Percentiles rank a stretch among this genome's conserved stretches.
phyloP scores from a whole-genome alignment of 2,113 vertebrate genomes.

The Vimba vimba region DNA sequence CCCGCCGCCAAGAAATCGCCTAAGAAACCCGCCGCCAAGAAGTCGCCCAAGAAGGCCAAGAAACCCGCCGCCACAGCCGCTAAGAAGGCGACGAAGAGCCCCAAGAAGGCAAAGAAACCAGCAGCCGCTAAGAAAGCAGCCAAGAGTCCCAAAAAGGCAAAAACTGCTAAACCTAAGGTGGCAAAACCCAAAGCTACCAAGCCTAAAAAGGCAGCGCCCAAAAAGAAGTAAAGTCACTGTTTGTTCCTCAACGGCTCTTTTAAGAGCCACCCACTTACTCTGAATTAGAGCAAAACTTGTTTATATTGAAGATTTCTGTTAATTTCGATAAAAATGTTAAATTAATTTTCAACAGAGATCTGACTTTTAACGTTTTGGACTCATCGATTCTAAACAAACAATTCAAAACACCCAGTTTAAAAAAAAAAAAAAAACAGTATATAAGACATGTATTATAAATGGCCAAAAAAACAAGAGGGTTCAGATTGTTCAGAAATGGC shows the following conservation, averaged over 20 bases:
- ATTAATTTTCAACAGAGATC: no score
- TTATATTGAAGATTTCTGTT: neutral
- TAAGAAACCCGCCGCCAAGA: no score
- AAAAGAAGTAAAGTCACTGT: neutral
- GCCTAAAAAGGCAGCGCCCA: neutral
- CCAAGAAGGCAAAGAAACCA: slow-evolving; percentile 1
- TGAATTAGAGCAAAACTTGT: neutral
- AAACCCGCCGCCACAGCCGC: neutral
- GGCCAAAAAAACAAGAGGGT: no score
- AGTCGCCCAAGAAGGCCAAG: neutral
- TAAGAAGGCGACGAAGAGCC: neutral
- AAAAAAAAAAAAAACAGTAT: no score
- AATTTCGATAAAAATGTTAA: neutral
- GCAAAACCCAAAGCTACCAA: neutral
- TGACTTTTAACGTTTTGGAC: no score
- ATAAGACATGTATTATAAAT: no score
- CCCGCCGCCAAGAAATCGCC: no score
- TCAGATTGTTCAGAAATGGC: no score
- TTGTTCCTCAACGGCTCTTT: slow-evolving; percentile 51
- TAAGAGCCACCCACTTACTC: slow-evolving; percentile 50
- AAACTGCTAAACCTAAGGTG: neutral
- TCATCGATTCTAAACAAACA: no score
- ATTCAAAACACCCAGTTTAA: no score
- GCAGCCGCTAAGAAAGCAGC: neutral
- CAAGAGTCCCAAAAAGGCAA: neutral